A percentile compares a stretch with the other conserved stretches of the same genome.
These are phyloP conservation scores for Microctenopoma steveboyesi DNA, from an alignment of 2,797 vertebrate species.

Conservation along the genomic window DNA sequence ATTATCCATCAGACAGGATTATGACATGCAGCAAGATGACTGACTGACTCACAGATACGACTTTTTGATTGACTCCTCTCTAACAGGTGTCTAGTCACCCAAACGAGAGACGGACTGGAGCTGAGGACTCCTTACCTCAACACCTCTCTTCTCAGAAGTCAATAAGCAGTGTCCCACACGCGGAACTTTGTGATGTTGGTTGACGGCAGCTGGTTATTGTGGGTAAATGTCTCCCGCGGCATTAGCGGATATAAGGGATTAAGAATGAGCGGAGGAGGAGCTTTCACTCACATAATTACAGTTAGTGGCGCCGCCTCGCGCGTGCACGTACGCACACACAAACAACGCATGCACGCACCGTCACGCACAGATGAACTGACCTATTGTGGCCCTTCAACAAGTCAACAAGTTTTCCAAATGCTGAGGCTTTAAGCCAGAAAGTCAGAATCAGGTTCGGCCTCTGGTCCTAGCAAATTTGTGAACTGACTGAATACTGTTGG, in stretches of 20 bases:
- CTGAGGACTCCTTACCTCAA: slow-evolving; percentile 47
- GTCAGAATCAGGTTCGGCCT: background rate
- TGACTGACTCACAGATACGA: background rate
- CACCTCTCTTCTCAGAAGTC: background rate
- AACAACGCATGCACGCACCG: background rate
- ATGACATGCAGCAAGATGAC: slow-evolving; percentile 27
- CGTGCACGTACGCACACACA: slow-evolving; percentile 4
- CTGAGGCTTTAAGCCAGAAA: slow-evolving; percentile 22
- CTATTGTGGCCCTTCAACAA: background rate
- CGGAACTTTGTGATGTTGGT: background rate
- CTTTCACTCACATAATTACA: slow-evolving; percentile 64
- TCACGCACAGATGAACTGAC: slow-evolving; percentile 21
- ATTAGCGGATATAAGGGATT: slow-evolving; percentile 77
- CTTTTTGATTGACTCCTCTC: background rate
- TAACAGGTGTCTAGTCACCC: slow-evolving; percentile 30
- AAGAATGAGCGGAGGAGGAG: slow-evolving; percentile 70
- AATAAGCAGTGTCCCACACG: slow-evolving; percentile 1
- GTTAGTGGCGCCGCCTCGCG: slow-evolving; percentile 51
- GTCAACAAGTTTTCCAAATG: slow-evolving; percentile 20
- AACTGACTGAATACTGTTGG: too few species aligned
- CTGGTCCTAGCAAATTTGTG: background rate
- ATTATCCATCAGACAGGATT: slow-evolving; percentile 53
- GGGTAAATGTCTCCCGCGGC: slow-evolving; percentile 41
- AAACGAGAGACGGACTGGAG: background rate
- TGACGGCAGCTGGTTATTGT: slow-evolving; percentile 37